phyloP scores from a whole-genome alignment of 2,113 vertebrate species.

The Ellobius talpinus region DNA sequence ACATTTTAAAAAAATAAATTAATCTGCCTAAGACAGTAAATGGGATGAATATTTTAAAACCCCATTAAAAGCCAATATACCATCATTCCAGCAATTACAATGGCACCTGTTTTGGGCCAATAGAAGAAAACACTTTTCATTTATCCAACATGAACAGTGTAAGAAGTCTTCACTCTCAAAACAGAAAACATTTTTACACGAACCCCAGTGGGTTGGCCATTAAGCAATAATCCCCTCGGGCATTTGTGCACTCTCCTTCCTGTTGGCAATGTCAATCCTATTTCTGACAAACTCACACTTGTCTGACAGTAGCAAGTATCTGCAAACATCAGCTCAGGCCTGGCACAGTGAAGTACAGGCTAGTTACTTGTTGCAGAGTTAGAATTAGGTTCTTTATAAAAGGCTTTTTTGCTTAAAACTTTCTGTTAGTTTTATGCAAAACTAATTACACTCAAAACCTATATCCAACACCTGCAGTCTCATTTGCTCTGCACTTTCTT shows the following conservation, averaged over 20 bases:
- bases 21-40: neutral
- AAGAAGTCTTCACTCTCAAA: neutral
- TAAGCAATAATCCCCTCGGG: neutral
- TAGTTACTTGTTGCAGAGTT: neutral
- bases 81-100: slow-evolving; percentile 46
- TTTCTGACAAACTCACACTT: neutral
- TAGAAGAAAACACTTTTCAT: slow-evolving; percentile 18
- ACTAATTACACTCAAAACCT: neutral
- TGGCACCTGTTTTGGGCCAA: neutral
- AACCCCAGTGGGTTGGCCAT: neutral
- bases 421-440: neutral
- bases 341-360: neutral
- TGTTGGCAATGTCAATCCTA: neutral
- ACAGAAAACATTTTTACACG: neutral
- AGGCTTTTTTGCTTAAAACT: neutral
- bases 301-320: neutral
- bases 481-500: neutral
- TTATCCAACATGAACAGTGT: neutral
- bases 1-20: slow-evolving; percentile 43
- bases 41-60: slow-evolving; percentile 37
- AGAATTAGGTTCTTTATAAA: neutral
- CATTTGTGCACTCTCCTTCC: neutral
- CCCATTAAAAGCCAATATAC: slow-evolving; percentile 22
- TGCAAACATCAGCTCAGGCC: neutral
- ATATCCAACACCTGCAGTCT: neutral